Evolutionary conservation across 1,140 invertebrate species (phyloP).

Genomic region (Calliopsis andreniformis): DNA sequence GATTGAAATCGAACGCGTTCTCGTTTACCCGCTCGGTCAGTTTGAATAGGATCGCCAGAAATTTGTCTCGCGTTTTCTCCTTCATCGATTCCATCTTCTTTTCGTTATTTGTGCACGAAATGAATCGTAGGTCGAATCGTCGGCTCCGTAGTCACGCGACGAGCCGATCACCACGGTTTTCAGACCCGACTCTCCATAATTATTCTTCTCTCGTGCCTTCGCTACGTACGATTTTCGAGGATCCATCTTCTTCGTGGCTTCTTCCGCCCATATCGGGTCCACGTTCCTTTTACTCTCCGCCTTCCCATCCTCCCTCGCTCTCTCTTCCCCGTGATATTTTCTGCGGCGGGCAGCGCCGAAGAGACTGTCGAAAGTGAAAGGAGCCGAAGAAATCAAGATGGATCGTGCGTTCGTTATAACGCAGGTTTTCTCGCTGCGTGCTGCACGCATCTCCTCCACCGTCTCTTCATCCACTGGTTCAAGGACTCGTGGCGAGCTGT

Average conservation of each 20-base stretch:
- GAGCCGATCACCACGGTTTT: background rate
- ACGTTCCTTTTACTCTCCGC: too few relatives aligned
- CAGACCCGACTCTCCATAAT: slow-evolving; percentile 1
- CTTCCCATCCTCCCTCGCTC: background rate
- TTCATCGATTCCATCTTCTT: background rate
- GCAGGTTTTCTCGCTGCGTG: slow-evolving; percentile 63
- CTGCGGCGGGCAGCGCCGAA: slow-evolving; percentile 53
- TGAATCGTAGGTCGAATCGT: background rate
- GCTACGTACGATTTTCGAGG: background rate
- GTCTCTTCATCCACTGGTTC: slow-evolving; percentile 54
- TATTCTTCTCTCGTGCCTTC: background rate
- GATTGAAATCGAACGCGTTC: slow-evolving; percentile 29
- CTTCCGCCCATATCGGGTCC: background rate
- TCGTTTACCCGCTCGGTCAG: background rate
- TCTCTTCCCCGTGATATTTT: slow-evolving; percentile 40
- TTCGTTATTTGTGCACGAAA: slow-evolving; percentile 12
- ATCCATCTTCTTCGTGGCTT: background rate
- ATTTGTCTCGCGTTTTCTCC: slow-evolving; percentile 1
- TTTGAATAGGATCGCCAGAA: background rate
- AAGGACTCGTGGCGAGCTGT: slow-evolving; percentile 63
- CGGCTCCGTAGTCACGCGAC: background rate
- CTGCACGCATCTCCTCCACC: slow-evolving; percentile 64
- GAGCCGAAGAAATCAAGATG: slow-evolving; percentile 71
- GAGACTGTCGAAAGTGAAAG: slow-evolving; percentile 73
- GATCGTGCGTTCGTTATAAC: slow-evolving; percentile 68